Evolutionary conservation across 1,140 invertebrate genomes (phyloP), one percentile per base, ranked within the genome.

Genomic region (Drosophila mayri): DNA sequence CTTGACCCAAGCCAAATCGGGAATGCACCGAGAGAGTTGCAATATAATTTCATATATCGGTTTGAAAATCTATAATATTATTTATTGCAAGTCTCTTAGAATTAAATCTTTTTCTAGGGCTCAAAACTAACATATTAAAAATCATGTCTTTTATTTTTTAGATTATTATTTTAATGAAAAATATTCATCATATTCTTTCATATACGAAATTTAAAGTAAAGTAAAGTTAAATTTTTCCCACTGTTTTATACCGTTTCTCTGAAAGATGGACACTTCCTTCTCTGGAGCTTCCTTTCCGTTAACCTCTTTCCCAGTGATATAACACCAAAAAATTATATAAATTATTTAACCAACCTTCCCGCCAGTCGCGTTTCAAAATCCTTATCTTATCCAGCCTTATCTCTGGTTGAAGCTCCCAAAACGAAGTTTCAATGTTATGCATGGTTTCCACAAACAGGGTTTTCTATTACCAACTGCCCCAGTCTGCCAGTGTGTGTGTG

Each of bases 341-440:
- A 46, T 49, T 61, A 38, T 37, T 59, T 49, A 57, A 14, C 35
- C 25, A 57, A 70, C 37, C 50, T 38, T 47, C 28, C n/a, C 38
- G 20, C 12, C 43, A 46, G 58, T 61, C 63, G 30, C 28, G 55
- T 30, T 63, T 49, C 55, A 41, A 74, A 76, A 3, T 50, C 14
- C 37, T 35, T 71, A 72, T 72, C 67, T 73, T 49, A 49, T 47
- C 64, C 22, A 20, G 60, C 66, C 81, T 76, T 84, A 83, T 85
- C 81, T 25, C 81, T 25, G n/a, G 50, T 55, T n/a, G 5, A n/a
- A 65, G 50, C 43, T 76, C 81, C 46, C 46, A 64, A 68, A 66
- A 62, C 54, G 8, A 32, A 72, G 30, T 72, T 72, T 72, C 67
- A 73, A 73, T 73, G 70, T 60, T 73, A 72, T 49, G 22, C 52